Base-by-base conservation (phyloP, 1,140 invertebrate genomes). In the Caerostris extrusa region DNA sequence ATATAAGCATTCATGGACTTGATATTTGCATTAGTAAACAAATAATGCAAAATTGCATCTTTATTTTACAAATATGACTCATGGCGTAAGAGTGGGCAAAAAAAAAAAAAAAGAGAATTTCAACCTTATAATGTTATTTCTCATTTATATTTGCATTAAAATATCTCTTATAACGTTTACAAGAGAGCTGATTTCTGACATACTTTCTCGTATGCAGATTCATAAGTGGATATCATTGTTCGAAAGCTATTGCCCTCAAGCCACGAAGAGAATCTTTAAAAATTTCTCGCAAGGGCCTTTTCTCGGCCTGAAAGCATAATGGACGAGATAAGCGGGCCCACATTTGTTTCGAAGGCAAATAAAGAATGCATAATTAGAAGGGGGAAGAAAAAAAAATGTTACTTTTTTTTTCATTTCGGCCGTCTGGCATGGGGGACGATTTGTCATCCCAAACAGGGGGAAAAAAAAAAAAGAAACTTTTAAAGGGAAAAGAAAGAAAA, bases 331-430 rank as follows among this genome's bases (percentile, higher is more conserved):
- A 77, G 71, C 34, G 19, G 2, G 34, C 34, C 34, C 34, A 34
- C 71, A 34, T 50, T 77, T 77, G 19, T 34, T 77, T 77, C 34
- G 19, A 12, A 77, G 53, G 34, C 5, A 50, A 34, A 34, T 12
- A 77, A 53, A 77, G 71, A 77, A 77, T 77, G 50, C 34, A 5
- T 77, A 77, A 53, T 77, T 77, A 77, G 71, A 77, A 34, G 34
- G 34, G 34, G 34, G 34, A 34, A 34, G 34, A 34, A 34, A 34
- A 34, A 34, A 34, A 77, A 77, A 77, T 12, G 8, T 50, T 69
- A 7, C 67, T 77, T 67, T 77, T 77, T 77, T 67, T 77, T 77
- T 53, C 71, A 53, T 77, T 77, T 77, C 71, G 4, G 71, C 71
- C 10, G 34, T 77, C 50, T 77, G 34, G 71, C 6, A 12, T 77